These are phyloP conservation scores for Orthosia cruda DNA, from an alignment of 2,888 invertebrate species.

Conservation along the genomic window DNA sequence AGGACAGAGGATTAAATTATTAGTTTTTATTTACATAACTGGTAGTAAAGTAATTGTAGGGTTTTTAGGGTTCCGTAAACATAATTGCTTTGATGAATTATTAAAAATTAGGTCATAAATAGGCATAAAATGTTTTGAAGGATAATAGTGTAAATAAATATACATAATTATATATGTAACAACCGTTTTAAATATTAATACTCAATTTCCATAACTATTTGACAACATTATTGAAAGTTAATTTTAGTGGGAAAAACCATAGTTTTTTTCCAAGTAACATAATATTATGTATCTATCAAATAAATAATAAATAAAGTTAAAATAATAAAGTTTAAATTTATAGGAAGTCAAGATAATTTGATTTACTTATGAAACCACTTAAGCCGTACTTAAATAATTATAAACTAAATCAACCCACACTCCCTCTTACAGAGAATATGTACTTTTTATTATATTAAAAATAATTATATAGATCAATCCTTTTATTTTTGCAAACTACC, in stretches of 20 bases:
- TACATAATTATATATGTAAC: too few species aligned
- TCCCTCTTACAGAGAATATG: too few species aligned
- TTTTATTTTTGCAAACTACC: background rate
- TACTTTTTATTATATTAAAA: too few species aligned
- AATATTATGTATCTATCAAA: background rate
- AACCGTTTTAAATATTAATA: background rate
- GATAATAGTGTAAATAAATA: too few species aligned
- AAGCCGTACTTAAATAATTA: too few species aligned
- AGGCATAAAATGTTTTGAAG: background rate
- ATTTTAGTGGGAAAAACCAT: background rate
- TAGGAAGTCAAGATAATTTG: background rate
- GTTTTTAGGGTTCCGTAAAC: constrained; percentile 1
- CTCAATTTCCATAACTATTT: background rate
- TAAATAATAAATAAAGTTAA: too few species aligned
- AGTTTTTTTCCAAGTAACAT: background rate
- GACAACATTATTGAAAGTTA: background rate
- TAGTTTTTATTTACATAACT: constrained; percentile 40
- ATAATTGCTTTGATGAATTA: background rate
- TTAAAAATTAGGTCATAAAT: background rate
- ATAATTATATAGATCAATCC: too few species aligned
- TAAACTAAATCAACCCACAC: too few species aligned
- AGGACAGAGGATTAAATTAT: constrained; percentile 19
- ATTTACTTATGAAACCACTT: too few species aligned
- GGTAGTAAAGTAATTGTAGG: background rate
- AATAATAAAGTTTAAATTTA: background rate